phyloP scores from a whole-genome alignment of 2,797 vertebrate genomes.

The Eutrigla gurnardus region DNA sequence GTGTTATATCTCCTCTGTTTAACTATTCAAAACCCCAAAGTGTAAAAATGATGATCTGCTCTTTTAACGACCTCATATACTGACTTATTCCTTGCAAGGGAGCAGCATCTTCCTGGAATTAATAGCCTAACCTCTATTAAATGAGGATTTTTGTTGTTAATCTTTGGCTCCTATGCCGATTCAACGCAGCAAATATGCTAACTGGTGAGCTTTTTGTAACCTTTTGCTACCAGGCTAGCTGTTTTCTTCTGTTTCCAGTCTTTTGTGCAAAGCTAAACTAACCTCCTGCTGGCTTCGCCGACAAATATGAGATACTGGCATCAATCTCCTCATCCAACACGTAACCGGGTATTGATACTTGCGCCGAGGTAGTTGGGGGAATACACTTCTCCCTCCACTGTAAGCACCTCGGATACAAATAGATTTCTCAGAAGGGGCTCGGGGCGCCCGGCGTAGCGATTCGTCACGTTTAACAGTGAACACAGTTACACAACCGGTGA shows the following conservation, averaged over 20 bases:
- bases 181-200: not conserved
- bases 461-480: slow-evolving; percentile 33
- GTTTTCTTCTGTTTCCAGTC: not conserved
- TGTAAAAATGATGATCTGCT: not conserved
- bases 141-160: not conserved
- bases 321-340: slow-evolving; percentile 4
- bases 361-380: not conserved
- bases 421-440: slow-evolving; percentile 17
- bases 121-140: too few relatives aligned
- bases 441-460: slow-evolving; percentile 1
- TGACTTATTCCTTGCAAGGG: not conserved
- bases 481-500: slow-evolving; percentile 35
- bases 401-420: slow-evolving; percentile 31
- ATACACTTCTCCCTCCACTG: not conserved
- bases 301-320: not conserved
- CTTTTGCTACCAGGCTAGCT: not conserved
- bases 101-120: not conserved
- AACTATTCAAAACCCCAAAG: not conserved
- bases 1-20: not conserved
- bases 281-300: not conserved
- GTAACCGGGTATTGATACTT: not conserved
- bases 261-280: not conserved
- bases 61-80: not conserved
- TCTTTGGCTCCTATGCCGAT: not conserved
- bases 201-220: not conserved